Evolutionary conservation across 2,888 invertebrate species (phyloP), one percentile per base, ranked within the genome.

Genomic region (Lepidocyrtoides sp.): DNA sequence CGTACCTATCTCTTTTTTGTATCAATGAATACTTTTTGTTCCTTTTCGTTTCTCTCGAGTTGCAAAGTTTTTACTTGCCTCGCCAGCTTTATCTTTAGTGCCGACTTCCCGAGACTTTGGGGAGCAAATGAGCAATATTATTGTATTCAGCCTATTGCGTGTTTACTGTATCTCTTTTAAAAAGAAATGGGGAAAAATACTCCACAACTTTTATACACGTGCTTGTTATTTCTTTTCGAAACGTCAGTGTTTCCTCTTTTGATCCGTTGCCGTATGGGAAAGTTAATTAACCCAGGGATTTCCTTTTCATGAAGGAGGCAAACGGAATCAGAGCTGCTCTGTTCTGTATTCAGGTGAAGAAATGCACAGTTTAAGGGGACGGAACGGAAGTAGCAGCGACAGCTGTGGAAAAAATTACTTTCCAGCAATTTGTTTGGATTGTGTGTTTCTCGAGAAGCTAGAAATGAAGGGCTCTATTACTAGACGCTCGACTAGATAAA

Each of bases 201-300:
- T 63, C 44, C 36, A 69, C 69, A 63, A 63, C 29, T 29, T 63
- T 69, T 41, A 36, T 36, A 41, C 48, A 82, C 51, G 72, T 69
- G 69, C 87, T 66, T 44, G 23, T 77, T 26, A 20, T 77, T 26
- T n/a, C 36, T 48, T 36, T 81, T 29, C 41, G 41, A 57, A 36
- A 10, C 29, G 60, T 14, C 54, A 36, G 72, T 72, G 54, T 20
- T 29, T 14, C 29, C 63, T 69, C 69, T 54, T 60, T 29, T 72
- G 57, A 72, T 83, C 66, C 66, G 41, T 23, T 57, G 36, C 77
- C 60, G 83, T 89, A 77, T 85, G 63, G 63, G 79, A 77, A 66
- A 85, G 90, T 85, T 90, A 90, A 90, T 90, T 90, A 90, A 85
- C 84, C 51, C 84, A 79, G 90, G 90, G 90, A 90, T 90, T 90